Evolutionary conservation across 2,888 invertebrate species (phyloP), one percentile per base, ranked within the genome.

Genomic region (Drosophila kuntzei): DNA sequence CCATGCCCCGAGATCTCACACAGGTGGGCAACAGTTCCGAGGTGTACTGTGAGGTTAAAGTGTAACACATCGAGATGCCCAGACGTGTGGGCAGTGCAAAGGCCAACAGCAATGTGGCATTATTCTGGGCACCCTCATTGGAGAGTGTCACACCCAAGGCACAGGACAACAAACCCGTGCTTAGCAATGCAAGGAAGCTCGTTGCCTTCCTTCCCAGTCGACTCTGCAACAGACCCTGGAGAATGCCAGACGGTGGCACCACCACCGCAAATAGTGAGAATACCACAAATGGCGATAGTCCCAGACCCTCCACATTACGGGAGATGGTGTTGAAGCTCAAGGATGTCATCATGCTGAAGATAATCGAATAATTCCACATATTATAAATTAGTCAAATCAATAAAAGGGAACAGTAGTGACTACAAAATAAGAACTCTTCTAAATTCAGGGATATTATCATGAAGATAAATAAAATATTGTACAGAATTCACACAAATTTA

Each of bases 11-110:
- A 0, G 94, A 94, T 37, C 94, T 90, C 7, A 95, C 93, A 69
- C 93, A 93, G 1, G 94, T 94, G 29, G 95, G 94, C 61, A 94
- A 93, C 39, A 95, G 86, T 84, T 95, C 94, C 1, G 94, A 94
- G 1, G 94, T 94, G 80, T 94, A 95, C 87, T 94, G 94, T n/a
- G 94, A 93, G 16, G 94, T 93, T 5, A 94, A 94, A 81, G 94
- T 94, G 79, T 94, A 94, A 9, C 94, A 94, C n/a, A 94, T 93
- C 50, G 94, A 94, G 20, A 94, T 93, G 18, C 93, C 93, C 54
- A 94, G 91, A 8, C 94, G 91, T 9, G 94, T 93, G 49, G 94
- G 89, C 57, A 94, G 89, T 2, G 93, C 92, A 57, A 94, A 76
- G 2, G 93, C 89, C 41, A 93, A 90, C 34, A 93, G 69, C 16